Percentiles rank a stretch among this genome's conserved stretches.
phyloP scores from a whole-genome alignment of 2,797 vertebrate species.

The Notolepis coatsorum region DNA sequence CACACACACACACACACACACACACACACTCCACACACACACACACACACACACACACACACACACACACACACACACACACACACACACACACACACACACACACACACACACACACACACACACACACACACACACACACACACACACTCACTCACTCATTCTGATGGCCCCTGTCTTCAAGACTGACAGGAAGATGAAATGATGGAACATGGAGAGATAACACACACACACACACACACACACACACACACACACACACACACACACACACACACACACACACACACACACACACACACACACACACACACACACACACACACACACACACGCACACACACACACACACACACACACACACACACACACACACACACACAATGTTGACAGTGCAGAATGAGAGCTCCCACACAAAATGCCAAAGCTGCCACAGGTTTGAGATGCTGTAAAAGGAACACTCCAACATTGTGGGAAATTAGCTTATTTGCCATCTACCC shows the following conservation, averaged over 20 bases:
- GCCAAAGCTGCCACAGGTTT: slow-evolving; percentile 24
- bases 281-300: not conserved
- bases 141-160: slow-evolving; percentile 7
- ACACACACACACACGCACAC: slow-evolving; percentile 19
- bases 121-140: slow-evolving; percentile 32
- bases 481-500: too few relatives aligned
- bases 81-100: slow-evolving; percentile 28
- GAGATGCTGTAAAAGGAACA: not conserved
- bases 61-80: slow-evolving; percentile 32
- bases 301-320: slow-evolving; percentile 1
- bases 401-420: slow-evolving; percentile 14
- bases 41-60: slow-evolving; percentile 20
- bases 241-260: not conserved
- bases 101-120: slow-evolving; percentile 20
- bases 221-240: too few relatives aligned
- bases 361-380: slow-evolving; percentile 1
- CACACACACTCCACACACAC: slow-evolving; percentile 22
- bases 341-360: slow-evolving; percentile 4
- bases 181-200: slow-evolving; percentile 47
- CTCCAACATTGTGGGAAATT: too few relatives aligned
- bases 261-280: not conserved
- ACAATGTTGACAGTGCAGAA: not conserved
- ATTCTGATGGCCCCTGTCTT: slow-evolving; percentile 26
- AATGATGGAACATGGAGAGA: slow-evolving; percentile 40
- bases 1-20: slow-evolving; percentile 31